Conservation (phyloP, 2,797 vertebrate genomes). For the Poeciliopsis turneri region DNA sequence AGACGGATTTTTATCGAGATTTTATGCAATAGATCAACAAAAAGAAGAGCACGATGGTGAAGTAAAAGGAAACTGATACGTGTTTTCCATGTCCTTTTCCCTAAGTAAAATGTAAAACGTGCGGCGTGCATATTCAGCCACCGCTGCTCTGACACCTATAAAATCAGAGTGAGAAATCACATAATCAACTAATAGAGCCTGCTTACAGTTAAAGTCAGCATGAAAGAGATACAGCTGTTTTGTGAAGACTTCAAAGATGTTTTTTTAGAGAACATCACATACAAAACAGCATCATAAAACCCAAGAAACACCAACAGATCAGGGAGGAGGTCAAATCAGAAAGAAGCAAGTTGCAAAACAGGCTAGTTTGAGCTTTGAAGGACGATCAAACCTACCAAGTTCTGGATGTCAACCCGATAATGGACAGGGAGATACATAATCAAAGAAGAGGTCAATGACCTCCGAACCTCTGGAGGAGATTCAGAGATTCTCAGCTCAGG, state of each 20-base stretch:
- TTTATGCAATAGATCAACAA: too few relatives aligned
- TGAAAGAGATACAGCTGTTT: not conserved
- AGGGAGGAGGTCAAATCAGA: not conserved
- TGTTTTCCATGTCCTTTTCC: not conserved
- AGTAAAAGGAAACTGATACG: not conserved
- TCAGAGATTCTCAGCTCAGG: not conserved
- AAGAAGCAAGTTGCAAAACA: not conserved
- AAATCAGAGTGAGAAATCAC: not conserved
- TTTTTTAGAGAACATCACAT: not conserved
- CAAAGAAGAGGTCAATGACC: not conserved
- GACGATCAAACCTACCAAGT: not conserved
- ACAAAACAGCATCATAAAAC: not conserved
- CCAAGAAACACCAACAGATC: not conserved
- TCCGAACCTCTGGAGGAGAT: not conserved
- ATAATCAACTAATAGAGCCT: not conserved
- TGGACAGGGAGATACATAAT: not conserved
- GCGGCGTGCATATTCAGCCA: not conserved
- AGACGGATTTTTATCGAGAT: not conserved
- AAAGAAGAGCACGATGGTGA: not conserved
- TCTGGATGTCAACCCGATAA: not conserved
- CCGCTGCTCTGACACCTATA: not conserved
- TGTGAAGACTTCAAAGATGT: not conserved
- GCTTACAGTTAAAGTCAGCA: not conserved
- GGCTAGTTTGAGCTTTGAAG: not conserved
- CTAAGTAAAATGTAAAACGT: not conserved